Percentiles rank a stretch among this genome's conserved stretches.
Evolutionary conservation across 2,113 vertebrate genomes (phyloP).

Genomic region (Campylomormyrus numenius): DNA sequence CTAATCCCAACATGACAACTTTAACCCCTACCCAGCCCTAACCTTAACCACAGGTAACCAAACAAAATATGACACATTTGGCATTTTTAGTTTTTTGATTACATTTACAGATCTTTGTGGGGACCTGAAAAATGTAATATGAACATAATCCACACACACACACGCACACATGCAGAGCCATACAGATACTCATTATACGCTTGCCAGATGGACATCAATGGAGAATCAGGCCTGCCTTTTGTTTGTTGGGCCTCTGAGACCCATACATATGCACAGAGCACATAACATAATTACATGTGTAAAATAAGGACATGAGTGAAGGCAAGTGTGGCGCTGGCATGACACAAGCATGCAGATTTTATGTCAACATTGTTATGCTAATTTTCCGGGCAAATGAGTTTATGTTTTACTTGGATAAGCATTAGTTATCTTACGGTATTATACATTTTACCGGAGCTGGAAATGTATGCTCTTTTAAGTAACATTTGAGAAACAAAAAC

Average conservation of each 20-base stretch:
- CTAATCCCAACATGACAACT: no score
- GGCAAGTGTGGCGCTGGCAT: neutral
- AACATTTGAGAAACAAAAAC: neutral
- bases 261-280: conserved; percentile 60
- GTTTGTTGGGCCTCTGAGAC: conserved; percentile 46
- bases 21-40: no score
- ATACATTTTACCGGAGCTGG: neutral
- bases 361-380: neutral
- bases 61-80: no score
- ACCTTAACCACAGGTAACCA: no score
- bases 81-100: no score
- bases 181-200: conserved; percentile 36
- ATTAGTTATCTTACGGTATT: neutral
- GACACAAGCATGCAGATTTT: conserved; percentile 8
- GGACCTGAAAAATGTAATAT: no score
- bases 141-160: no score
- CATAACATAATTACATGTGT: conserved; percentile 56
- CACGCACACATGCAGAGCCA: neutral
- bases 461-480: neutral
- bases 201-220: conserved; percentile 55
- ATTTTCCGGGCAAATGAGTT: neutral
- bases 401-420: neutral
- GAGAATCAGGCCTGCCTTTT: conserved; percentile 51
- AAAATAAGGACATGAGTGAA: conserved; percentile 22
- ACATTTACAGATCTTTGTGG: no score